Percentiles rank a stretch among this genome's conserved stretches.
These are phyloP conservation scores for Drosophila nigricruria DNA, from an alignment of 2,888 invertebrate genomes.

Conservation along the genomic window DNA sequence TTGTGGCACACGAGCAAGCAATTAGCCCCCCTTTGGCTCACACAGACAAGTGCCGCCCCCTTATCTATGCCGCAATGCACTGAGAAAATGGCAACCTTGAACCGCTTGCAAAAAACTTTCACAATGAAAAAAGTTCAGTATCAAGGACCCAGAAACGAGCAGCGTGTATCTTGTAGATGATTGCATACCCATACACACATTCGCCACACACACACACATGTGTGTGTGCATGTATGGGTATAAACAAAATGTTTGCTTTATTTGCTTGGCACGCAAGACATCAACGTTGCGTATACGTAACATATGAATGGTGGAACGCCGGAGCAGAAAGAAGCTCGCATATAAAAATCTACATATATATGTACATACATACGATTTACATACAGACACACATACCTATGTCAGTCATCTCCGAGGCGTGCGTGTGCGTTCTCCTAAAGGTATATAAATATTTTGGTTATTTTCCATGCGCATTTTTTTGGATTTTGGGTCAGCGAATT, in stretches of 20 bases:
- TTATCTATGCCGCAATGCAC: slow-evolving; percentile 3
- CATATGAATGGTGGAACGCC: slow-evolving; percentile 31
- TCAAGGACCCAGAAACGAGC: slow-evolving; percentile 72
- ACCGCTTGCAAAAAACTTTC: slow-evolving; percentile 77
- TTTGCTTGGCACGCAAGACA: slow-evolving; percentile 52
- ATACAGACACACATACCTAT: slow-evolving; percentile 1
- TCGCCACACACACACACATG: not conserved
- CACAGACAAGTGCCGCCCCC: not conserved
- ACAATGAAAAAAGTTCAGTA: slow-evolving; percentile 81
- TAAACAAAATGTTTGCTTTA: slow-evolving; percentile 50
- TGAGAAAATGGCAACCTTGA: slow-evolving; percentile 67
- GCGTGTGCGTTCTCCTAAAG: slow-evolving; percentile 29
- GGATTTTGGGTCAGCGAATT: slow-evolving; percentile 62
- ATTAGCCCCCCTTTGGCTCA: slow-evolving; percentile 22
- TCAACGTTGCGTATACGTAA: slow-evolving; percentile 75
- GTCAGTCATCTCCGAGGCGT: slow-evolving; percentile 13
- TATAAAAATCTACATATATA: not conserved
- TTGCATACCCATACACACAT: not conserved
- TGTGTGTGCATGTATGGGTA: slow-evolving; percentile 6
- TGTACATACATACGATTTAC: not conserved
- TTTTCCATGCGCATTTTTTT: slow-evolving; percentile 62
- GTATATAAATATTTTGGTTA: slow-evolving; percentile 51
- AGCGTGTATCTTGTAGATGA: slow-evolving; percentile 51
- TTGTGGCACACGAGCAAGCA: slow-evolving; percentile 41
- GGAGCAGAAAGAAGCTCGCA: slow-evolving; percentile 40